Evolutionary conservation across 2,888 invertebrate species (phyloP).

Genomic region (Lasioglossum leucozonium): DNA sequence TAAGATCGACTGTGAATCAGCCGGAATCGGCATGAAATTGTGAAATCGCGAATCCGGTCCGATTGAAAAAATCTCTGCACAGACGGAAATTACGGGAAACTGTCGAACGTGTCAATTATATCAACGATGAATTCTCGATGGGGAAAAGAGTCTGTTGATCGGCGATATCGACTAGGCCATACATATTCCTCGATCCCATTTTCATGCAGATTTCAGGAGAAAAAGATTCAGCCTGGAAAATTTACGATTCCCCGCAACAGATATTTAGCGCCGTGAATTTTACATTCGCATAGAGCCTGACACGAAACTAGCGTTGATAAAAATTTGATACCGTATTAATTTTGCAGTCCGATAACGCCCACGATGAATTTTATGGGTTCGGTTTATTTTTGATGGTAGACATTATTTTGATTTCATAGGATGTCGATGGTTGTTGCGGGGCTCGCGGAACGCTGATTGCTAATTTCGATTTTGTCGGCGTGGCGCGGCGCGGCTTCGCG

Average conservation of each 20-base stretch:
- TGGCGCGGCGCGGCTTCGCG: neutral
- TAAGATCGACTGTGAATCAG: slow-evolving; percentile 9
- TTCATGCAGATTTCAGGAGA: neutral
- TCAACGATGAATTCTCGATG: neutral
- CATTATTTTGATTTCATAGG: neutral
- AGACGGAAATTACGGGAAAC: neutral
- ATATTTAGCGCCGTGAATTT: neutral
- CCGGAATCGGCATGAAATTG: neutral
- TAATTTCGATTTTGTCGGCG: neutral
- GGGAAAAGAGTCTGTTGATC: neutral
- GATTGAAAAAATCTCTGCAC: slow-evolving; percentile 25
- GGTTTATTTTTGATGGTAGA: neutral
- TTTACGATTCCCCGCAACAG: neutral
- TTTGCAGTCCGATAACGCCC: neutral
- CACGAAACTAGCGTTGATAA: neutral
- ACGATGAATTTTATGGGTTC: neutral
- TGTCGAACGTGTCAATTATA: slow-evolving; percentile 36
- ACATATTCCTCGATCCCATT: neutral
- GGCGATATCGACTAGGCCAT: neutral
- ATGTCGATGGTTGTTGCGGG: neutral
- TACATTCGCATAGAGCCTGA: neutral
- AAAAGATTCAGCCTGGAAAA: neutral
- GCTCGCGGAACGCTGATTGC: neutral
- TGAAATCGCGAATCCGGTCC: neutral
- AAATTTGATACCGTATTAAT: neutral